Evolutionary conservation across 2,797 vertebrate genomes (phyloP), one percentile per base, ranked within the genome.

Genomic region (Synanceia verrucosa): DNA sequence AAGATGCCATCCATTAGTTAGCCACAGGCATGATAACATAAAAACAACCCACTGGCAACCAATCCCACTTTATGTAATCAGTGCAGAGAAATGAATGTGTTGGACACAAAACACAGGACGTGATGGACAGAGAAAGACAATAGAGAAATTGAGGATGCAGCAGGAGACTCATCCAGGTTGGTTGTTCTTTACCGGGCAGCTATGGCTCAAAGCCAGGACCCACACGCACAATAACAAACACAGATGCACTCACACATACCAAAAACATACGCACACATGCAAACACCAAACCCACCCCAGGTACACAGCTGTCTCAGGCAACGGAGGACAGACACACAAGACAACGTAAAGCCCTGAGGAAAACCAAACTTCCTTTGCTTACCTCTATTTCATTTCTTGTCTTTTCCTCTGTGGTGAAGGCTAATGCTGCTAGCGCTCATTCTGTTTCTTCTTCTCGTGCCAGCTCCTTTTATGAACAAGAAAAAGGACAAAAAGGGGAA

Each of bases 381-480:
- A 90, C 89, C 81, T 68, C 52, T 75, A 57, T 81, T 68, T 75
- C 70, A 84, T 83, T 70, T 23, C 64, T 59, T 43, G 44, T 80
- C 70, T 76, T 74, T 64, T 73, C 46, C 55, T 75, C 68, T 29
- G 68, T 4, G 29, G 66, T 34, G 21, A 79, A 65, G 75, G 28
- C 62, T 41, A 79, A 56, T 3, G 19, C 71, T 63, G 78, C 48
- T 41, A 63, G 33, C 24, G 4, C 71, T 29, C 39, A 4, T 46
- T 73, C 57, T 3, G 50, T 48, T 53, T 71, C 65, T 82, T 77
- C 48, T 56, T 65, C 81, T 69, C 13, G 5, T 71, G 73, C 29
- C 66, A 70, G 56, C 69, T 63, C 37, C 47, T 62, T 59, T 70
- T 50, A 48, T 41, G 46, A 74, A 69, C 65, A 65, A 9, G 28